These are phyloP conservation scores for Paracanthobrama guichenoti DNA, from an alignment of 2,113 vertebrate genomes.

Conservation along the genomic window DNA sequence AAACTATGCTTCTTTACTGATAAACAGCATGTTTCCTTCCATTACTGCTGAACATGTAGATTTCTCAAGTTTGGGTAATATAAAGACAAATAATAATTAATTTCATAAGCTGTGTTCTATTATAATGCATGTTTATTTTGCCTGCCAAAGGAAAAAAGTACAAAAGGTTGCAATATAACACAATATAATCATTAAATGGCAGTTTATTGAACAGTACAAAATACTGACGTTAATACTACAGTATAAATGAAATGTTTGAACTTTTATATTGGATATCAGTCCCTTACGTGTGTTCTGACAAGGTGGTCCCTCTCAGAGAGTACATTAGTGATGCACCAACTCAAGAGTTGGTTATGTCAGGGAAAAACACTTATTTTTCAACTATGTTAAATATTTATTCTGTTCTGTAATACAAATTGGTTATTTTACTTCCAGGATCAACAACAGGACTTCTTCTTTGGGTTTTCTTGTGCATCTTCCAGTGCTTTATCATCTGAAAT, in stretches of 20 bases:
- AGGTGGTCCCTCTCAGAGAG: not conserved
- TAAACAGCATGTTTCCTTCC: not conserved
- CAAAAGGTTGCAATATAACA: not conserved
- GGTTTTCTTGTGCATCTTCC: conserved; percentile 36
- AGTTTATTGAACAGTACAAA: conserved; percentile 31
- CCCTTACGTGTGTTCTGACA: not conserved
- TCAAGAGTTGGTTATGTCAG: conserved; percentile 2
- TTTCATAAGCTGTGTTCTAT: not conserved
- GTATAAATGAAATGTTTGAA: not conserved
- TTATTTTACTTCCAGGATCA: conserved; percentile 42
- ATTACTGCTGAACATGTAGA: not conserved
- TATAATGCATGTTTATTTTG: not conserved
- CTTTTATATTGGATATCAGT: not conserved
- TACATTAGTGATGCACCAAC: conserved; percentile 7
- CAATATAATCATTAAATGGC: conserved; percentile 27
- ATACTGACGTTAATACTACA: conserved; percentile 48
- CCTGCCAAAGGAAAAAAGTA: not conserved
- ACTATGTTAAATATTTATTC: not conserved
- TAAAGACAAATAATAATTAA: not conserved
- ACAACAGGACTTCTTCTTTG: conserved; percentile 64
- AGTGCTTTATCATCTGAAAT: conserved; percentile 38
- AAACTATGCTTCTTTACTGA: not conserved
- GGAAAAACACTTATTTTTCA: not conserved
- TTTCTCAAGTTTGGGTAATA: not conserved
- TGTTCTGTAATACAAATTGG: not conserved